Conservation (phyloP, 1,140 invertebrate species). For the Pseudoatta argentina region DNA sequence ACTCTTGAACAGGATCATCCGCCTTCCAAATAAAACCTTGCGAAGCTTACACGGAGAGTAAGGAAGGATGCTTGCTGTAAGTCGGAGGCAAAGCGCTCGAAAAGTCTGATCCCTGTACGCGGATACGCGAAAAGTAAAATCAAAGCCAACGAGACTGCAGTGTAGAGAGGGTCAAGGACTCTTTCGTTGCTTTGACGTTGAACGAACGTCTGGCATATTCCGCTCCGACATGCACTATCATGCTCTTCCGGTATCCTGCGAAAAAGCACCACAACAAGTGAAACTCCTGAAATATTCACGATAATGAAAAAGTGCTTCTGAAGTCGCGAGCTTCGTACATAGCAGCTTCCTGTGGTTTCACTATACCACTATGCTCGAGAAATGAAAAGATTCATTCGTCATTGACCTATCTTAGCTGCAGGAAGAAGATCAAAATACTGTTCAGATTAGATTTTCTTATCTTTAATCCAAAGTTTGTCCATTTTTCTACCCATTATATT, state of each 20-base stretch:
- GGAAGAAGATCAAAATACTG: conserved; percentile 25
- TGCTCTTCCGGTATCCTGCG: conserved; percentile 51
- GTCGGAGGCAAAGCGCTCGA: conserved; percentile 47
- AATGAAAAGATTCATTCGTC: conserved; percentile 32
- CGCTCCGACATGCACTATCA: conserved; percentile 11
- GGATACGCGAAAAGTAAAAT: conserved; percentile 37
- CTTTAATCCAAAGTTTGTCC: neutral
- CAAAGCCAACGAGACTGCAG: conserved; percentile 26
- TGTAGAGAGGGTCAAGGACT: conserved; percentile 21
- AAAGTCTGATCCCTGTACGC: conserved; percentile 16
- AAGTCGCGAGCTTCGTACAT: conserved; percentile 29
- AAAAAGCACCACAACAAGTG: conserved; percentile 43
- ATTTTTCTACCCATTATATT: neutral
- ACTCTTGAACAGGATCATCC: conserved; percentile 40
- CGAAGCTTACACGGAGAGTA: conserved; percentile 14
- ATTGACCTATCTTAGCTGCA: neutral
- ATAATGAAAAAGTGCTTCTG: conserved; percentile 44
- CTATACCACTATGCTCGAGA: neutral
- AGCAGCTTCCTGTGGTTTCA: conserved; percentile 27
- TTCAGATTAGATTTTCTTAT: neutral
- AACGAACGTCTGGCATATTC: conserved; percentile 48
- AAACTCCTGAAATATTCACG: conserved; percentile 65
- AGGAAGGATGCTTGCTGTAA: conserved; percentile 56
- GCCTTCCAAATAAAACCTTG: conserved; percentile 39
- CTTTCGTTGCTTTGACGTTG: conserved; percentile 48